phyloP scores from a whole-genome alignment of 2,888 invertebrate species.

The Pyrocoelia pectoralis region DNA sequence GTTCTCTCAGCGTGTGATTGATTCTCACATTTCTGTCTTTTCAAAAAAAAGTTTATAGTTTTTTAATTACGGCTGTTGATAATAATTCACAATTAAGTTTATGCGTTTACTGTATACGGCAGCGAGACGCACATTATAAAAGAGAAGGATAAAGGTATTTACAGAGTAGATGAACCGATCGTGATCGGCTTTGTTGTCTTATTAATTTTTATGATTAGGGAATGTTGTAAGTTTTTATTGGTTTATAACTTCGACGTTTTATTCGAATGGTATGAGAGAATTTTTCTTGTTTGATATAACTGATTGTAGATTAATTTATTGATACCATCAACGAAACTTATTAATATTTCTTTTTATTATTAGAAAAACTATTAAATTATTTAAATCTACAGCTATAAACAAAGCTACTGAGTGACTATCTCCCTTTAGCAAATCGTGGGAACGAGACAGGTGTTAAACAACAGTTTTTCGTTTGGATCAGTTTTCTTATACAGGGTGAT shows the following conservation, averaged over 20 bases:
- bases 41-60: constrained; percentile 29
- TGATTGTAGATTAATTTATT: constrained; percentile 22
- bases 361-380: constrained; percentile 14
- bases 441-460: constrained; percentile 22
- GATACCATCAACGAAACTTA: constrained; percentile 14
- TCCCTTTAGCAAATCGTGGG: constrained; percentile 19
- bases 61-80: constrained; percentile 35
- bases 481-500: constrained; percentile 25
- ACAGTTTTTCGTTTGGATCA: too few relatives aligned
- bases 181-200: constrained; percentile 27
- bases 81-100: constrained; percentile 28
- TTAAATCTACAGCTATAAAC: constrained; percentile 18
- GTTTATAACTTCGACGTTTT: constrained; percentile 34
- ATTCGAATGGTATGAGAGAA: constrained; percentile 34
- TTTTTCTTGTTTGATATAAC: constrained; percentile 24
- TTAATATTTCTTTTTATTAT: constrained; percentile 20
- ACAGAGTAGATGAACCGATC: constrained; percentile 22
- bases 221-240: constrained; percentile 36
- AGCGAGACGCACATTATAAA: neutral
- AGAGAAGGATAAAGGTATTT: constrained; percentile 19
- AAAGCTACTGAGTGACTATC: constrained; percentile 15
- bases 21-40: constrained; percentile 26
- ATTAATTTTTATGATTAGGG: constrained; percentile 32
- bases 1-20: constrained; percentile 31
- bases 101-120: constrained; percentile 13